phyloP scores from a whole-genome alignment of 2,888 invertebrate species.

The Lamellibrachia columna region DNA sequence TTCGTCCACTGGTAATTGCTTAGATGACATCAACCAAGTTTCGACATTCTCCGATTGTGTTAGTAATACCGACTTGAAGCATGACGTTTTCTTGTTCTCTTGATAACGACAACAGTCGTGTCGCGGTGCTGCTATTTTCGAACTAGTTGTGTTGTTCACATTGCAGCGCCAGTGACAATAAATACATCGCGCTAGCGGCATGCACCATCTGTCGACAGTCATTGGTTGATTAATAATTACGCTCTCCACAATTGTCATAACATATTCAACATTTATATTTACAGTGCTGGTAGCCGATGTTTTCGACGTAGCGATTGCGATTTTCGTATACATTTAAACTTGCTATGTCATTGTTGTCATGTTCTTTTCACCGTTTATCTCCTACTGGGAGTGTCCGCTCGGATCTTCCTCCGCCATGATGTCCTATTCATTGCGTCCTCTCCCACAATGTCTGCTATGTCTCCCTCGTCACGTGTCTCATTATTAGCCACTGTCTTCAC shows the following conservation, averaged over 20 bases:
- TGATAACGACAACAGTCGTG: neutral
- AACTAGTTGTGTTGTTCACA: neutral
- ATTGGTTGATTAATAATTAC: neutral
- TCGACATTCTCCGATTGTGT: too few relatives aligned
- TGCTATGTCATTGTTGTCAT: too few relatives aligned
- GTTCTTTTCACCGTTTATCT: too few relatives aligned
- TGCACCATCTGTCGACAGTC: neutral
- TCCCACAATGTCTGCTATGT: too few relatives aligned
- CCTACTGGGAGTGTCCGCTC: too few relatives aligned
- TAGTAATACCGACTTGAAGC: too few relatives aligned
- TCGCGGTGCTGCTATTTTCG: neutral
- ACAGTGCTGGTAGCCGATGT: neutral
- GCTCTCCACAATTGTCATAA: neutral
- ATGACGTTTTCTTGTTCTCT: neutral
- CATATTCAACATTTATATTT: neutral
- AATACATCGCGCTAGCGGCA: neutral
- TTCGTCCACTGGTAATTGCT: neutral
- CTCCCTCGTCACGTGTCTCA: too few relatives aligned
- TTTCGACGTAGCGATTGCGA: neutral
- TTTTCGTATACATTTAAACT: too few relatives aligned
- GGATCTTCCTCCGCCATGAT: too few relatives aligned
- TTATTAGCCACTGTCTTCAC: too few relatives aligned
- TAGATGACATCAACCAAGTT: too few relatives aligned
- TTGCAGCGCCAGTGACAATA: neutral
- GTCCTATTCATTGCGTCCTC: too few relatives aligned